phyloP scores from a whole-genome alignment of 2,113 vertebrate genomes.

The Hiodon alosoides region DNA sequence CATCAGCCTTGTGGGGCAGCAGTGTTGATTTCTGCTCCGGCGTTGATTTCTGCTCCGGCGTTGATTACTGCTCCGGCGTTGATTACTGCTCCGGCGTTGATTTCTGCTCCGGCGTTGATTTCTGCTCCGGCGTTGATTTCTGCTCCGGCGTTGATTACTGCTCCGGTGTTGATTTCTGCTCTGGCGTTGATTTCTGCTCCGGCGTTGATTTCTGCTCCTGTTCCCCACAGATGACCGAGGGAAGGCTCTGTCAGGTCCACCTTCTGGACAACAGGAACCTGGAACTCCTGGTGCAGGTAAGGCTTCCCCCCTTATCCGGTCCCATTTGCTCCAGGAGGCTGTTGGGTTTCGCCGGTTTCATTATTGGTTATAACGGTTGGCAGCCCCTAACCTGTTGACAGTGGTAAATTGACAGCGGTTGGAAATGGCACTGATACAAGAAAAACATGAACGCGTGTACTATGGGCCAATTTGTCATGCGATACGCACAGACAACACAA shows the following conservation, averaged over 20 bases:
- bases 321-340: background rate
- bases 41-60: background rate
- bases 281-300: slow-evolving; percentile 96
- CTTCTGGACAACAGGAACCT: slow-evolving; percentile 89
- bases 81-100: too few relatives aligned
- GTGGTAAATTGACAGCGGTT: too few relatives aligned
- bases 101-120: too few relatives aligned
- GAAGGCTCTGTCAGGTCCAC: slow-evolving; percentile 84
- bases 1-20: background rate
- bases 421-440: too few relatives aligned
- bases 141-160: too few relatives aligned
- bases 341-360: too few relatives aligned
- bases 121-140: background rate
- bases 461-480: too few relatives aligned
- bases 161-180: background rate
- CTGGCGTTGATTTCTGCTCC: background rate
- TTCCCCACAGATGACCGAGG: slow-evolving; percentile 86
- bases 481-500: too few relatives aligned
- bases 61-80: background rate
- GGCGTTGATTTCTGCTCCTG: slow-evolving; percentile 33
- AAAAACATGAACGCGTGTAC: too few relatives aligned
- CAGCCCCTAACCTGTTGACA: too few relatives aligned
- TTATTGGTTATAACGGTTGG: too few relatives aligned
- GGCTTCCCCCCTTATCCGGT: background rate
- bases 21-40: background rate